Conservation (phyloP, 2,113 vertebrate species). For the Bolborhynchus lineola region DNA sequence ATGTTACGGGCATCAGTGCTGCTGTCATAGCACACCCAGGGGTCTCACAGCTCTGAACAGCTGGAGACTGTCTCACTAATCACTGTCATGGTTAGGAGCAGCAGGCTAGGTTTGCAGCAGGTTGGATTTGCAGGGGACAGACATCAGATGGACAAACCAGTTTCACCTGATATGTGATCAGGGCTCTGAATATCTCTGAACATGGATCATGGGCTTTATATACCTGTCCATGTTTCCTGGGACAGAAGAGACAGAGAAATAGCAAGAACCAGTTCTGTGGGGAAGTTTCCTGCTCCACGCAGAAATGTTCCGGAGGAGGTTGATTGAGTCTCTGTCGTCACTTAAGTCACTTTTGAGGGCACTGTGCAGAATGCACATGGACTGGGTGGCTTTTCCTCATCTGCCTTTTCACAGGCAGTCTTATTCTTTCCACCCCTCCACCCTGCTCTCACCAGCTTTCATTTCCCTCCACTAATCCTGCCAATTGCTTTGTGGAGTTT, state of each 20-base stretch:
- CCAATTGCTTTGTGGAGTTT: not conserved
- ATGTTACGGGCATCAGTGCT: not conserved
- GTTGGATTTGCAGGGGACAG: not conserved
- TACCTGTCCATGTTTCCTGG: not conserved
- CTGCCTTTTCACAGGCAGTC: not conserved
- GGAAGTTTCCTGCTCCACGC: not conserved
- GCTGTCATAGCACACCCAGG: not conserved
- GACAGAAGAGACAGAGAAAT: not conserved
- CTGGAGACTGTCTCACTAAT: not conserved
- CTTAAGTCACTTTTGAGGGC: not conserved
- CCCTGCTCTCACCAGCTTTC: not conserved
- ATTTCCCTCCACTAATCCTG: not conserved
- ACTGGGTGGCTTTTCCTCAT: not conserved
- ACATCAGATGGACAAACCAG: not conserved
- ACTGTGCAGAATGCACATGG: not conserved
- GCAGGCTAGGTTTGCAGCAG: not conserved
- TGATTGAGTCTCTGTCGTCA: not conserved
- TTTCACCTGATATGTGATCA: accelerated
- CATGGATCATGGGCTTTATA: not conserved
- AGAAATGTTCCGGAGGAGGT: not conserved
- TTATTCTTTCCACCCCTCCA: not conserved
- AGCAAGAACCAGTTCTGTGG: not conserved
- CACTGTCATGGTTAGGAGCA: not conserved
- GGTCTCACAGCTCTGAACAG: not conserved
- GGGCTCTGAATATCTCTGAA: not conserved